Evolutionary conservation across 1,140 invertebrate genomes (phyloP), one percentile per base, ranked within the genome.

Genomic region (Bombus difficillimus): DNA sequence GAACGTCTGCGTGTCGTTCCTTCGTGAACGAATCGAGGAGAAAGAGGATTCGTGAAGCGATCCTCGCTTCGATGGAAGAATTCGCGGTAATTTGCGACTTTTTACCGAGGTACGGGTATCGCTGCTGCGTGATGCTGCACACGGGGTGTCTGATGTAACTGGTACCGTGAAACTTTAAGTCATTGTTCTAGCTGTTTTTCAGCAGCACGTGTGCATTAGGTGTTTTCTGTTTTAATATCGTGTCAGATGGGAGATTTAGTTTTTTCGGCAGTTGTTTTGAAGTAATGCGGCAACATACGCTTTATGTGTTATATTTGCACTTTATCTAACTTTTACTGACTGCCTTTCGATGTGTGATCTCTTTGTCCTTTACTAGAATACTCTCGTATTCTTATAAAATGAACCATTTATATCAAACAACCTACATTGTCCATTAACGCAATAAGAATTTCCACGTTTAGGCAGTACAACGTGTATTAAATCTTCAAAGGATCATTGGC

Each of bases 211-310:
- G 59, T 5, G 64, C 64, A 32, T 66, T 66, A 66, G 64, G 13
- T 66, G 64, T 66, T 66, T 32, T 32, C n/a, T 66, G n/a, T 32
- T 66, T 66, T n/a, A n/a, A 66, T 66, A 32, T 66, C 64, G 64
- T n/a, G 64, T 66, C n/a, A 66, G n/a, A 32, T 66, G n/a, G n/a
- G 13, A 66, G 28, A n/a, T n/a, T 62, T 13, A n/a, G 10, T n/a
- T 62, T 12, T 62, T 59, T 59, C 57, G 47, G 18, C 18, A 53
- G 18, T 4, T 53, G 47, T 53, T 53, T 53, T 6, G 47, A 53
- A 53, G 47, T 22, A 53, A 53, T 8, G 47, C 47, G 18, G 47
- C 47, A 53, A 53, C 18, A 47, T 18, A 53, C 47, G 47, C 22
- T 53, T 53, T 22, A 53, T 22, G 5, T 22, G 5, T 22, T 53